Base-by-base conservation (phyloP, 2,113 vertebrate genomes). In the Triplophysa tibetana region DNA sequence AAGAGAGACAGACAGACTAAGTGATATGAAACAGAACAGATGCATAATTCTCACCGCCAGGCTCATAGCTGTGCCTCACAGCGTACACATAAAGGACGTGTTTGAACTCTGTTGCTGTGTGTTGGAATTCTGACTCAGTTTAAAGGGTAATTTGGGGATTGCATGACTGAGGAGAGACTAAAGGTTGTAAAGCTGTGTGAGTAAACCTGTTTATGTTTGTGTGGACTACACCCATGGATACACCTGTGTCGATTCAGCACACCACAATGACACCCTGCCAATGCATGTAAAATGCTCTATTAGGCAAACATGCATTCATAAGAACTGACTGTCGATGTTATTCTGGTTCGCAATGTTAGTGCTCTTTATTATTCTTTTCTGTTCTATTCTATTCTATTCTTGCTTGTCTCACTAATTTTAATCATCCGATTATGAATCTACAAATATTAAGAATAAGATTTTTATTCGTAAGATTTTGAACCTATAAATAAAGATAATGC, bases 121-220 rank as follows among this genome's bases (percentile, higher is more conserved):
- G 17, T 66, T 61, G n/a, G 70, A 23, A 52, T 56, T 21, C 73
- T 81, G 73, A 77, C 43, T 69, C 73, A 70, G 12, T 38, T 56
- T 50, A 70, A 61, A 45, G 41, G n/a, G 72, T 80, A 29, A 69
- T 63, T 77, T 41, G 56, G n/a, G 64, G 16, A 61, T 56, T 64
- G 29, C 45, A 33, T 63, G 48, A 52, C 54, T 76, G 48, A 33
- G 43, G 52, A 48, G 66, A 76, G 68, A 67, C 66, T 70, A 74
- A 73, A 73, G 29, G 70, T 73, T 43, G n/a, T 58, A 70, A 67
- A 45, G 67, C 19, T 62, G 75, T 81, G 82, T 83, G 78, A 80
- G 74, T 83, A 77, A 83, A 72, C 61, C 60, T 84, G 79, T 84
- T 78, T 84, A 63, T 75, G 68, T 84, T 63, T 84, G 82, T 82